These are phyloP conservation scores for Megaleporinus macrocephalus DNA, from an alignment of 2,113 vertebrate species.

Conservation along the genomic window DNA sequence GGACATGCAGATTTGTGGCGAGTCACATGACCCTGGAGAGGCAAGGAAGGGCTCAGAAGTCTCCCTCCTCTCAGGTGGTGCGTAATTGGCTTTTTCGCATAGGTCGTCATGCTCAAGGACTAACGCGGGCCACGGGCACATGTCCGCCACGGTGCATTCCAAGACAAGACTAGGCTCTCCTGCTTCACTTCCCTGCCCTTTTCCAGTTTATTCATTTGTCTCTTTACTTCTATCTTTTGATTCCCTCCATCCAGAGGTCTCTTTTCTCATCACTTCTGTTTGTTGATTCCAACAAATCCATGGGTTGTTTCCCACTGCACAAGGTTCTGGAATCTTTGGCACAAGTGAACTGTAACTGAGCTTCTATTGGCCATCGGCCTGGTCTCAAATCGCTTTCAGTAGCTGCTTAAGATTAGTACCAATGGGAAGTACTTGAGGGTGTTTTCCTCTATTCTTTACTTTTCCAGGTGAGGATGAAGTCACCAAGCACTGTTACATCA, in stretches of 20 bases:
- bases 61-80: slow-evolving; percentile 34
- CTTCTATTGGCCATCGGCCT: no score
- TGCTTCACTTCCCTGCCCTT: neutral
- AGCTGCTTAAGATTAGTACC: no score
- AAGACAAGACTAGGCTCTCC: neutral
- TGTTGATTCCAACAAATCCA: neutral
- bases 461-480: no score
- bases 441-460: no score
- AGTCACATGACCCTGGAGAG: slow-evolving; percentile 51
- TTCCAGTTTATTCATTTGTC: neutral
- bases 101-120: slow-evolving; percentile 45
- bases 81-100: slow-evolving; percentile 46
- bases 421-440: no score
- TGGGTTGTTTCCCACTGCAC: no score
- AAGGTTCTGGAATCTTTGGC: no score
- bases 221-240: neutral
- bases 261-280: neutral
- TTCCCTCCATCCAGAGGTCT: neutral
- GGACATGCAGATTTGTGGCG: slow-evolving; percentile 61
- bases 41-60: slow-evolving; percentile 21
- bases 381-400: no score
- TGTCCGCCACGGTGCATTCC: neutral
- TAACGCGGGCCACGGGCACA: slow-evolving; percentile 22
- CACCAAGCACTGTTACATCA: no score
- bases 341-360: no score